Evolutionary conservation across 2,888 invertebrate species (phyloP), one percentile per base, ranked within the genome.

Genomic region (Sarcophaga caerulescens): DNA sequence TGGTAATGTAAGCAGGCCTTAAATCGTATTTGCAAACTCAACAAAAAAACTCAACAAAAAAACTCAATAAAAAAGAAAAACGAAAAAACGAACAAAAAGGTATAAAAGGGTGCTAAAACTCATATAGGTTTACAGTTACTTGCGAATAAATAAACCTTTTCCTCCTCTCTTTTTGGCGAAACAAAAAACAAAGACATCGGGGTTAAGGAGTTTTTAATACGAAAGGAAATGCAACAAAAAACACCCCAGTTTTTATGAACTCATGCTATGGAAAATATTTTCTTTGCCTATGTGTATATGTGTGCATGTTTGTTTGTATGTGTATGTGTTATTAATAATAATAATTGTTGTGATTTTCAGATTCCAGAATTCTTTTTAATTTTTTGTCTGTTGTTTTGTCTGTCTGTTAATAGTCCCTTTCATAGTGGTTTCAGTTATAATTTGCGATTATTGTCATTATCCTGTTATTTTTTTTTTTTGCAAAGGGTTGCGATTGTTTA

Each of bases 341-440:
- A 81, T 86, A 86, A 84, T 86, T 86, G 77, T 84, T 81, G 75
- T 84, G 85, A 83, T 84, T 86, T 78, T 78, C 35, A 11, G 25
- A 5, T 52, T 19, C 17, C 14, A 17, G 52, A 17, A 14, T 52
- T 19, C 44, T 62, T 63, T 63, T 47, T 71, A 17, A 14, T 17
- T 19, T 57, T 62, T 63, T 63, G 47, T 71, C 75, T 62, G 65
- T 12, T 65, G 60, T 71, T 71, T 45, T 79, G 45, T 78, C 47
- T 83, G 83, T 81, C 77, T 86, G 77, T 81, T 84, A 86, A 86
- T 84, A 74, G 83, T 86, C 81, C 70, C 73, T 59, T 81, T 81
- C 77, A 84, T 84, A 62, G 80, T 84, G 83, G 86, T 86, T 86
- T 86, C 65, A 74, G 47, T 78, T 86, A 84, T 86, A 86, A 86